phyloP scores from a whole-genome alignment of 2,888 invertebrate species.

The Julus scanicus region DNA sequence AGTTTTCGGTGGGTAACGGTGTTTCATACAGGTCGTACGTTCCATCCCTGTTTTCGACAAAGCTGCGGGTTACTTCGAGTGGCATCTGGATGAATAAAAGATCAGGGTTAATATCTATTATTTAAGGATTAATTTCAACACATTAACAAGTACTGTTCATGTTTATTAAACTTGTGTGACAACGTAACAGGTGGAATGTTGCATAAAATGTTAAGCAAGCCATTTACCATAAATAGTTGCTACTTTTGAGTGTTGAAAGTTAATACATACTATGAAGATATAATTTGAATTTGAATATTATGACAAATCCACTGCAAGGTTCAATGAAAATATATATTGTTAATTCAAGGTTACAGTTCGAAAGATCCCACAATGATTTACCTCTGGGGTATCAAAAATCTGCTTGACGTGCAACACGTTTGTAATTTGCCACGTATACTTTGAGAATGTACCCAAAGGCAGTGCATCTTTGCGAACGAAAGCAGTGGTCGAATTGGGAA shows the following conservation, averaged over 20 bases:
- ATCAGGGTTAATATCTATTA: too few species aligned
- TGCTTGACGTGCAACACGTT: slow-evolving; percentile 77
- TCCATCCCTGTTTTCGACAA: slow-evolving; percentile 73
- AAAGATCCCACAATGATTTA: slow-evolving; percentile 61
- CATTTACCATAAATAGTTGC: too few species aligned
- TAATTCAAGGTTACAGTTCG: too few species aligned
- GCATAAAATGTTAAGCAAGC: too few species aligned
- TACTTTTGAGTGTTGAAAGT: too few species aligned
- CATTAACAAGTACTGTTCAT: too few species aligned
- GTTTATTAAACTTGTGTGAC: too few species aligned
- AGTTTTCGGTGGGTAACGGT: slow-evolving; percentile 62
- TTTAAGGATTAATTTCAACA: too few species aligned
- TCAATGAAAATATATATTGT: neutral
- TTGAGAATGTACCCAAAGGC: slow-evolving; percentile 75
- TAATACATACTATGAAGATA: too few species aligned
- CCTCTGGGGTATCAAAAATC: slow-evolving; percentile 77
- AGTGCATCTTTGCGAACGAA: slow-evolving; percentile 73
- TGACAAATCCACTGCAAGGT: too few species aligned
- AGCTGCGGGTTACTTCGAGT: slow-evolving; percentile 74
- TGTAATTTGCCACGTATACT: slow-evolving; percentile 79
- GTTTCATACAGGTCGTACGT: slow-evolving; percentile 69
- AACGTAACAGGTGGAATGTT: too few species aligned
- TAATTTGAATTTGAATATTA: too few species aligned
- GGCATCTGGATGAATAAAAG: slow-evolving; percentile 69
- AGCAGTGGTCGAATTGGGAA: slow-evolving; percentile 74